Conservation (phyloP, 2,113 vertebrate species). For the Catharus bicknelli region DNA sequence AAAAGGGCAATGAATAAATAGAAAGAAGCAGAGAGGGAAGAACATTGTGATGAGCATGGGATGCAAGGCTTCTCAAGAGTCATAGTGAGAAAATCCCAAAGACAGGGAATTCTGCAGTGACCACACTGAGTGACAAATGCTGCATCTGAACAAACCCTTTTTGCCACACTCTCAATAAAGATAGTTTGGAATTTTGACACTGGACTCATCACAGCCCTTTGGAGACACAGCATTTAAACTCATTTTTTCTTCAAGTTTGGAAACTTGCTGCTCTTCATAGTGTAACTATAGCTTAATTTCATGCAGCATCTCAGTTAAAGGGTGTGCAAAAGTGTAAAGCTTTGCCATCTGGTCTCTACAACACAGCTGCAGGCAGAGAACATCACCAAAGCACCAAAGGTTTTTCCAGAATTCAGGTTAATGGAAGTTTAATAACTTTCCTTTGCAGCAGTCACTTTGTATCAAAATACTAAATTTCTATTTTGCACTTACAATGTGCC, state of each 20-base stretch:
- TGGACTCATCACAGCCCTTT: background rate
- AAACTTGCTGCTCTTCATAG: background rate
- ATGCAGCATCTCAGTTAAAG: background rate
- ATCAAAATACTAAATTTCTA: background rate
- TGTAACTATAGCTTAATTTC: background rate
- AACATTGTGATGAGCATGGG: background rate
- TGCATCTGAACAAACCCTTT: background rate
- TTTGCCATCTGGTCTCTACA: background rate
- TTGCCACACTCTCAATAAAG: background rate
- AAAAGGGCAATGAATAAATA: background rate
- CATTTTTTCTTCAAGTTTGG: background rate
- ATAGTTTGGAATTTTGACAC: background rate
- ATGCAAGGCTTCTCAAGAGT: background rate
- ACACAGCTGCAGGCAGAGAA: background rate
- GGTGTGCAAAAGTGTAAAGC: background rate
- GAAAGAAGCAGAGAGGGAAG: background rate
- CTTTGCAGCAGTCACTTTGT: background rate
- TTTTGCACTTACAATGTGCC: background rate
- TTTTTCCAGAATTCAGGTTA: background rate
- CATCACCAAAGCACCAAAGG: background rate
- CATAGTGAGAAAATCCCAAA: background rate
- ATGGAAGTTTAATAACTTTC: background rate
- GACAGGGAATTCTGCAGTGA: background rate
- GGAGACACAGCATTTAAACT: background rate
- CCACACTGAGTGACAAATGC: background rate